Conservation (phyloP, 2,888 invertebrate species). For the Tinea trinotella region DNA sequence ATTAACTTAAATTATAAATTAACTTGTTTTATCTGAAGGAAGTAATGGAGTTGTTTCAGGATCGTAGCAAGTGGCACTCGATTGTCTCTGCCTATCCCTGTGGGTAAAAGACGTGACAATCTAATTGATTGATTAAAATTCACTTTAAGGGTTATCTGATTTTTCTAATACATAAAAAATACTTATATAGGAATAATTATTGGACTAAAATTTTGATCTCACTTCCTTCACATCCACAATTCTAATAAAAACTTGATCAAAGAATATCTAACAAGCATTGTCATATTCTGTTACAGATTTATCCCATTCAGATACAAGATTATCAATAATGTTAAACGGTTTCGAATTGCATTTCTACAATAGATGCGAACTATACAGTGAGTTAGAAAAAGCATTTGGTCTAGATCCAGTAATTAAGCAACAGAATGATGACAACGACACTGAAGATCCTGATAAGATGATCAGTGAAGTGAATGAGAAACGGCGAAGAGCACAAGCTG, state of each 20-base stretch:
- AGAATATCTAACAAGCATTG: conserved; percentile 20
- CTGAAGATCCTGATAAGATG: conserved; percentile 68
- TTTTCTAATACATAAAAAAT: not conserved
- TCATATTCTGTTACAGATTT: conserved; percentile 77
- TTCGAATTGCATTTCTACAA: conserved; percentile 97
- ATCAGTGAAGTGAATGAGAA: conserved; percentile 77
- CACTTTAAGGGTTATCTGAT: too few species aligned
- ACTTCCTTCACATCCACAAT: too few species aligned
- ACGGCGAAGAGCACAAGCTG: conserved; percentile 61
- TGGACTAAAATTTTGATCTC: not conserved
- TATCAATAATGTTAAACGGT: conserved; percentile 93
- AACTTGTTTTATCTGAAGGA: too few species aligned
- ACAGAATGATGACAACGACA: conserved; percentile 69
- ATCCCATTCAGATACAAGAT: conserved; percentile 93
- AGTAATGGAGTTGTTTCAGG: too few species aligned
- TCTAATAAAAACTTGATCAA: conserved; percentile 21
- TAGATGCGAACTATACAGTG: conserved; percentile 87
- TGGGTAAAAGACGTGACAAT: too few species aligned
- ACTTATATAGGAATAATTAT: not conserved
- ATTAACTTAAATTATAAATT: too few species aligned
- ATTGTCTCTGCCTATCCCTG: too few species aligned
- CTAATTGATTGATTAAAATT: too few species aligned
- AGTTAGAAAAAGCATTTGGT: conserved; percentile 90
- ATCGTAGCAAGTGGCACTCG: too few species aligned
- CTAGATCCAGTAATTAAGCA: conserved; percentile 84